Evolutionary conservation across 2,888 invertebrate species (phyloP).

Genomic region (Drosophila gaucha): DNA sequence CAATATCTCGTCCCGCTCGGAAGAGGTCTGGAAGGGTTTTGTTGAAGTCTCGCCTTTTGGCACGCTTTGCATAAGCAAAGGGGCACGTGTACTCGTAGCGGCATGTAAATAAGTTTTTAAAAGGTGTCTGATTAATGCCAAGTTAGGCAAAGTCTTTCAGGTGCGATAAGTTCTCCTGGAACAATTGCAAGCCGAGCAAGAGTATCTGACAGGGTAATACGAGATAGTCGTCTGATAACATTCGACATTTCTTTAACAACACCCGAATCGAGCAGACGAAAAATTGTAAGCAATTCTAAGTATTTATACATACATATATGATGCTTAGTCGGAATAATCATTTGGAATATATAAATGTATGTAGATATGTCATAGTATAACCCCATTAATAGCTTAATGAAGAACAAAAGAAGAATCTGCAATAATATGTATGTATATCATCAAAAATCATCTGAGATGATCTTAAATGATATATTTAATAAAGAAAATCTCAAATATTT

Average conservation of each 20-base stretch:
- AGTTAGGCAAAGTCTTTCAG: conserved; percentile 14
- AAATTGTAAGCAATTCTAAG: too few species aligned
- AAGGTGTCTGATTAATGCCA: conserved; percentile 30
- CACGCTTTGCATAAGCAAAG: conserved; percentile 51
- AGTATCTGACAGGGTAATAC: conserved; percentile 20
- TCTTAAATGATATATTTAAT: too few species aligned
- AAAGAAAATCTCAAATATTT: not conserved
- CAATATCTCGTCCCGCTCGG: conserved; percentile 17
- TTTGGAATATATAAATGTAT: too few species aligned
- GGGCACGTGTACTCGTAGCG: conserved; percentile 33
- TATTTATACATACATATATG: too few species aligned
- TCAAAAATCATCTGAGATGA: too few species aligned
- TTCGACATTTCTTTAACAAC: not conserved
- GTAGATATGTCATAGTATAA: too few species aligned
- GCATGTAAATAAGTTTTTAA: conserved; percentile 7
- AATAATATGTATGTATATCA: too few species aligned
- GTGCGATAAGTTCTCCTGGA: conserved; percentile 32
- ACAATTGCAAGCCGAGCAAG: conserved; percentile 21
- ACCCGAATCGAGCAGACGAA: too few species aligned
- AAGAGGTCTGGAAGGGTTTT: not conserved
- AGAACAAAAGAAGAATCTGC: too few species aligned
- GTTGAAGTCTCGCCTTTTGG: conserved; percentile 26
- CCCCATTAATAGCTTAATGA: too few species aligned
- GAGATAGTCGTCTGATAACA: conserved; percentile 6
- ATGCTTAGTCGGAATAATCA: too few species aligned